These are phyloP conservation scores for Nomia melanderi DNA, from an alignment of 1,140 invertebrate genomes.

Conservation along the genomic window DNA sequence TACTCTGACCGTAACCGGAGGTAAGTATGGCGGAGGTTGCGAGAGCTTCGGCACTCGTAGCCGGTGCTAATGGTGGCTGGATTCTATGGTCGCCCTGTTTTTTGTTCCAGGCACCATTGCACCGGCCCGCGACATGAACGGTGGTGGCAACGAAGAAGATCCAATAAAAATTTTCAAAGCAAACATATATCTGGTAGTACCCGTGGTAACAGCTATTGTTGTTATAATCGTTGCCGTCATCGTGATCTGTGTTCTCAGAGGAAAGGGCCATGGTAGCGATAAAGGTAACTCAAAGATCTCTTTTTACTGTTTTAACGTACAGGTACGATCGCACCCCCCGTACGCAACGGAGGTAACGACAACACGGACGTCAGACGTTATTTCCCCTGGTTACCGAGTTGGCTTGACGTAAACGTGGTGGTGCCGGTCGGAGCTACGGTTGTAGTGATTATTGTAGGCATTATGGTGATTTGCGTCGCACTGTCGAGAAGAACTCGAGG, in stretches of 20 bases:
- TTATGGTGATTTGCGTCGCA: slow-evolving; percentile 93
- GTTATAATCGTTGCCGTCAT: slow-evolving; percentile 95
- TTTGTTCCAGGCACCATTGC: slow-evolving; percentile 95
- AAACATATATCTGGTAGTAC: slow-evolving; percentile 95
- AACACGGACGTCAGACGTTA: slow-evolving; percentile 82
- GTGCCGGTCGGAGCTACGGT: slow-evolving; percentile 92
- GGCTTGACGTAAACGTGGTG: slow-evolving; percentile 92
- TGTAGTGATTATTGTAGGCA: slow-evolving; percentile 92
- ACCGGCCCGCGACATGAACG: slow-evolving; percentile 90
- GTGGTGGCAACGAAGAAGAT: slow-evolving; percentile 84
- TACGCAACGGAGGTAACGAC: slow-evolving; percentile 83
- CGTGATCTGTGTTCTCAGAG: slow-evolving; percentile 93
- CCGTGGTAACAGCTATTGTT: slow-evolving; percentile 93
- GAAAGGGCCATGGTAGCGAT: slow-evolving; percentile 87
- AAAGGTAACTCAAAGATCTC: slow-evolving; percentile 86
- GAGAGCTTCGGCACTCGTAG: slow-evolving; percentile 64
- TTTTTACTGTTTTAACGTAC: slow-evolving; percentile 52
- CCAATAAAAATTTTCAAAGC: slow-evolving; percentile 91
- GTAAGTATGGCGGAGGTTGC: slow-evolving; percentile 81
- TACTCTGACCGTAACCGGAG: slow-evolving; percentile 95
- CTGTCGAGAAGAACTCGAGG: slow-evolving; percentile 88
- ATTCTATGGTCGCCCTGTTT: slow-evolving; percentile 65
- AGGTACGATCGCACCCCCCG: slow-evolving; percentile 91
- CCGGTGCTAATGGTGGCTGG: slow-evolving; percentile 80
- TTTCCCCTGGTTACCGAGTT: slow-evolving; percentile 91